Conservation (phyloP, 2,888 invertebrate species). For the Drosophila buzzatii region DNA sequence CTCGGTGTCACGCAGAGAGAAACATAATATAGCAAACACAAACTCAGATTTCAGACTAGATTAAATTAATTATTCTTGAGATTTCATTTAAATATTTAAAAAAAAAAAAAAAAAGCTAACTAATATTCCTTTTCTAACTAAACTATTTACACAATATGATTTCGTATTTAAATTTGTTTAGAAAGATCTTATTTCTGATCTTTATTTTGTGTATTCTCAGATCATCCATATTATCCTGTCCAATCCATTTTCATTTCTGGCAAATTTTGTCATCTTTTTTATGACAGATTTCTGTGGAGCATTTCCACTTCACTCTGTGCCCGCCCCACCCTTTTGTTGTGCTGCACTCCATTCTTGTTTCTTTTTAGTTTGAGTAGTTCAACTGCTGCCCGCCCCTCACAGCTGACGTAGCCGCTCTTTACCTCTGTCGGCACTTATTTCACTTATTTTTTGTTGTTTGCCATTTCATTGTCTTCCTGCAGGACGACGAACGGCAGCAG, state of each 20-base stretch:
- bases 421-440: conserved; percentile 25
- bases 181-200: not conserved
- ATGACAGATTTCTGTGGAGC: conserved; percentile 27
- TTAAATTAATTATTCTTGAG: too few species aligned
- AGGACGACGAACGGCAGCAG: conserved; percentile 7
- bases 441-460: conserved; percentile 31
- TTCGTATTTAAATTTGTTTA: not conserved
- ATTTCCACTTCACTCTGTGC: conserved; percentile 41
- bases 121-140: too few species aligned
- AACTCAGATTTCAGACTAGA: too few species aligned
- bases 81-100: too few species aligned
- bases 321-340: conserved; percentile 24
- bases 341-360: conserved; percentile 3
- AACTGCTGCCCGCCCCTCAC: not conserved
- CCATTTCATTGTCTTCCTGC: conserved; percentile 57
- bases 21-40: conserved; percentile 21
- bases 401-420: not conserved
- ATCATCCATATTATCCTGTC: conserved; percentile 28
- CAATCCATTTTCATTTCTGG: conserved; percentile 23
- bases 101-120: too few species aligned
- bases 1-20: conserved; percentile 1
- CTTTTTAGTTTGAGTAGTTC: not conserved
- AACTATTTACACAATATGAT: too few species aligned
- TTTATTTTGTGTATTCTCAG: conserved; percentile 4
- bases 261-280: not conserved